Evolutionary conservation across 2,888 invertebrate genomes (phyloP).

Genomic region (Thera obeliscata): DNA sequence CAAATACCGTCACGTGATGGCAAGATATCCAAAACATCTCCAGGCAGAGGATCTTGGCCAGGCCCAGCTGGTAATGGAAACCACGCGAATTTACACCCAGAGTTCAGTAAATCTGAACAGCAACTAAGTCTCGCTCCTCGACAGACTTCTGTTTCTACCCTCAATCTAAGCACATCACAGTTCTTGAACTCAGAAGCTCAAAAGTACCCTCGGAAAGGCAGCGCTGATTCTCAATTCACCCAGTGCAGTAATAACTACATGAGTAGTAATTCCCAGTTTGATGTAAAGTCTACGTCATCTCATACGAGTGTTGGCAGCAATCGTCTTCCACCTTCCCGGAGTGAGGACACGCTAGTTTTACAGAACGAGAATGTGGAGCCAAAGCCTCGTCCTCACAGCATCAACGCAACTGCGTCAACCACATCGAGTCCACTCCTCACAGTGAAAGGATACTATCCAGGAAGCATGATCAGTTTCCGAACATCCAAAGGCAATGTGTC

Average conservation of each 20-base stretch:
- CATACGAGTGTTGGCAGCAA: conserved; percentile 71
- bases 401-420: conserved; percentile 86
- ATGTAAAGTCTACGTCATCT: conserved; percentile 68
- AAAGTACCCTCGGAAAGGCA: conserved; percentile 81
- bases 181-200: conserved; percentile 79
- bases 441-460: conserved; percentile 85
- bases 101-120: conserved; percentile 94
- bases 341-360: conserved; percentile 89
- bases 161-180: conserved; percentile 82
- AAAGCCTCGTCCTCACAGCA: conserved; percentile 84
- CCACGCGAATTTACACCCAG: conserved; percentile 84
- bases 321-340: conserved; percentile 90
- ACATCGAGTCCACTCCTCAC: conserved; percentile 89
- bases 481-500: conserved; percentile 84
- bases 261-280: conserved; percentile 76
- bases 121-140: conserved; percentile 85
- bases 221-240: conserved; percentile 84
- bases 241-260: conserved; percentile 80
- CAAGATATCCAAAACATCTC: conserved; percentile 90
- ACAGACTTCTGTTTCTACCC: conserved; percentile 78
- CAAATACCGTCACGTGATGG: conserved; percentile 89
- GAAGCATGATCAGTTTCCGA: conserved; percentile 86
- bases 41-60: conserved; percentile 94
- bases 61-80: conserved; percentile 88
- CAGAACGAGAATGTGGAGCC: conserved; percentile 71